A percentile compares a stretch with the other conserved stretches of the same genome.
Evolutionary conservation across 1,140 invertebrate species (phyloP).

Genomic region (Colletes latitarsis): DNA sequence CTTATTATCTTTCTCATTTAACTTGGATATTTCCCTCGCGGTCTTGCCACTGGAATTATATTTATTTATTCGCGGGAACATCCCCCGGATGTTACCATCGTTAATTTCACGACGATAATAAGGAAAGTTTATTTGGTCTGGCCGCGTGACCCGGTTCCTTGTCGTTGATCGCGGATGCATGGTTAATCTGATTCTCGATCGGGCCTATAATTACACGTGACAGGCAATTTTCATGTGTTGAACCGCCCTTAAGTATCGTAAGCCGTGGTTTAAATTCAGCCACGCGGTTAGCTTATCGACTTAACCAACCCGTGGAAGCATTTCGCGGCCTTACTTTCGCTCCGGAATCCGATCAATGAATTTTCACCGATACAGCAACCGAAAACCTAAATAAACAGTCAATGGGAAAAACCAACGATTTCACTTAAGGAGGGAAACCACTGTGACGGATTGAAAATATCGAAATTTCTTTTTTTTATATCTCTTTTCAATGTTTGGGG

Average conservation of each 20-base stretch:
- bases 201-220: conserved; percentile 42
- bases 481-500: too few relatives aligned
- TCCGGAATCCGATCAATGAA: background rate
- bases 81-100: background rate
- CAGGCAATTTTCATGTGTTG: conserved; percentile 44
- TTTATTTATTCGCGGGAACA: too few relatives aligned
- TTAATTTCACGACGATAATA: conserved; percentile 35
- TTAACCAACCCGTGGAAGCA: conserved; percentile 6
- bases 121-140: conserved; percentile 25
- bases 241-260: conserved; percentile 23
- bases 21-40: too few relatives aligned
- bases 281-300: conserved; percentile 49
- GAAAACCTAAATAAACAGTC: too few relatives aligned
- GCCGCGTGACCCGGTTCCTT: conserved; percentile 37
- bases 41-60: too few relatives aligned
- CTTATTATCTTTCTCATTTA: too few relatives aligned
- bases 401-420: too few relatives aligned
- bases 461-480: too few relatives aligned
- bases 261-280: conserved; percentile 37
- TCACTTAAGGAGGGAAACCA: too few relatives aligned
- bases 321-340: background rate
- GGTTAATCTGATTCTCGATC: conserved; percentile 41
- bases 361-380: background rate
- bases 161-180: conserved; percentile 12
- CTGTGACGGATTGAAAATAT: too few relatives aligned